These are phyloP conservation scores for Natrix natrix DNA, from an alignment of 2,797 vertebrate genomes.

Conservation along the genomic window DNA sequence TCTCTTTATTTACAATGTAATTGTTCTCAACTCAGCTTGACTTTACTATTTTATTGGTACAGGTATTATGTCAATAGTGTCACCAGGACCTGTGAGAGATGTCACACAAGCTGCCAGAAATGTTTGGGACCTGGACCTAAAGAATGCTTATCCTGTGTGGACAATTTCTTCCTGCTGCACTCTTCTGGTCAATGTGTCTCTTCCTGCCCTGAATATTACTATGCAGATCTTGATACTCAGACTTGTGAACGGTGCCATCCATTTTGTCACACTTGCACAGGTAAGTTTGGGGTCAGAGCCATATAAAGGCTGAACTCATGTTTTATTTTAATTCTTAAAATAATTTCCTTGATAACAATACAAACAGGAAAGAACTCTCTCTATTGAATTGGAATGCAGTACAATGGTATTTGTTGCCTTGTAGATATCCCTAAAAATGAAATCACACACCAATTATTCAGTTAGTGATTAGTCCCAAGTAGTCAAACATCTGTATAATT, in stretches of 20 bases:
- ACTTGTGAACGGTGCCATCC: constrained; percentile 86
- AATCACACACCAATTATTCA: background rate
- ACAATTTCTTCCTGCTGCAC: constrained; percentile 75
- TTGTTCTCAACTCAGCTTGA: background rate
- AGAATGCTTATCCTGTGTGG: constrained; percentile 82
- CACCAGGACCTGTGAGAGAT: constrained; percentile 78
- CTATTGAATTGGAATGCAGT: background rate
- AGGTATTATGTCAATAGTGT: constrained; percentile 71
- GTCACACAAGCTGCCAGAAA: constrained; percentile 81
- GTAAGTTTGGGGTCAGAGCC: constrained; percentile 63
- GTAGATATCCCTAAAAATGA: background rate
- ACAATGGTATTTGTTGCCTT: background rate
- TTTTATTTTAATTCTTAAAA: background rate
- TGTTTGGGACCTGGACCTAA: constrained; percentile 70
- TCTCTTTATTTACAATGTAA: background rate
- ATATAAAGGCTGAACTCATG: background rate
- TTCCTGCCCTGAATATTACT: constrained; percentile 80
- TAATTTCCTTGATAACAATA: background rate
- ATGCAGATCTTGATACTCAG: constrained; percentile 64
- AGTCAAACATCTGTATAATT: background rate
- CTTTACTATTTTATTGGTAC: constrained; percentile 32
- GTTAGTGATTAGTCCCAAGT: background rate
- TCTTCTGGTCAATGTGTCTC: constrained; percentile 75
- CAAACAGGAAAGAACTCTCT: background rate
- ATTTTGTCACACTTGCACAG: constrained; percentile 82